These are phyloP conservation scores for Hippocampus zosterae DNA, from an alignment of 2,113 vertebrate genomes.

Conservation along the genomic window DNA sequence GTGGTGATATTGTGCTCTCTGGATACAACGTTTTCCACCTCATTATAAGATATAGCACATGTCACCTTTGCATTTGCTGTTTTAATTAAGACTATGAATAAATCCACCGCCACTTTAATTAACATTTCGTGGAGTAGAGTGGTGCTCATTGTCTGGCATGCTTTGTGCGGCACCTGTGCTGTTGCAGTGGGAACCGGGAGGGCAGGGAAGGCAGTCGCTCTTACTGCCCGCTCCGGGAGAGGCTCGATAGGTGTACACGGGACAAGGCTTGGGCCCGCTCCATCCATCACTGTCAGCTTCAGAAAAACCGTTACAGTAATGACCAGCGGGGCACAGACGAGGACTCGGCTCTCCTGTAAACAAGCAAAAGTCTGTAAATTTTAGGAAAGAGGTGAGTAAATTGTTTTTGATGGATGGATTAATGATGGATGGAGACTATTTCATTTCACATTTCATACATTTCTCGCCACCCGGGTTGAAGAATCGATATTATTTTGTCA, in stretches of 20 bases:
- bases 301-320: slow-evolving; percentile 78
- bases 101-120: background rate
- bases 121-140: background rate
- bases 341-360: slow-evolving; percentile 70
- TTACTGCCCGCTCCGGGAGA: slow-evolving; percentile 71
- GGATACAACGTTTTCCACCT: slow-evolving; percentile 4
- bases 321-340: slow-evolving; percentile 74
- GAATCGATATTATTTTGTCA: slow-evolving; percentile 13
- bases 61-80: background rate
- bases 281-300: slow-evolving; percentile 45
- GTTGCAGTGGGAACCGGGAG: slow-evolving; percentile 77
- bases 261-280: slow-evolving; percentile 74
- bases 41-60: background rate
- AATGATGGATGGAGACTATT: background rate
- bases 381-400: background rate
- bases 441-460: background rate
- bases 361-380: background rate
- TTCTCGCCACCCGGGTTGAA: background rate
- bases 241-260: slow-evolving; percentile 74
- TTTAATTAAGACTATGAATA: background rate
- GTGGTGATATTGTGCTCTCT: too few species aligned
- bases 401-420: background rate
- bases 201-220: slow-evolving; percentile 78
- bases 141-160: background rate
- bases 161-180: slow-evolving; percentile 67